Conservation (phyloP, 2,888 invertebrate species). For the Lomographa bimaculata region DNA sequence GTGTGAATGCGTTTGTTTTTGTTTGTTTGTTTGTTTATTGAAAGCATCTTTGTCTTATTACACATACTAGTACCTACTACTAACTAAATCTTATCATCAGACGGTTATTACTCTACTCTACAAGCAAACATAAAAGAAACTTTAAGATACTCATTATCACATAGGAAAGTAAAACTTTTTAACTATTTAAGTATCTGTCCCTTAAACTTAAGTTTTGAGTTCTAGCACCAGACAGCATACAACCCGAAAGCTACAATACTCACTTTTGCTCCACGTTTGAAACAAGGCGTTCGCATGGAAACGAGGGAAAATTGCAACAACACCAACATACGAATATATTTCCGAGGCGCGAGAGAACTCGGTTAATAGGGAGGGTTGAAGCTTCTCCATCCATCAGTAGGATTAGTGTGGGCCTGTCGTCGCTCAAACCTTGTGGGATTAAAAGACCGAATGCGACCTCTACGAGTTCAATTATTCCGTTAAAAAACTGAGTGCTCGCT, state of each 20-base stretch:
- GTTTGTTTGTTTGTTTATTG: too few species aligned
- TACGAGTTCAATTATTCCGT: slow-evolving; percentile 47
- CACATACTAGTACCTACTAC: too few species aligned
- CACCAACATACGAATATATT: slow-evolving; percentile 21
- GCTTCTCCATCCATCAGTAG: slow-evolving; percentile 50
- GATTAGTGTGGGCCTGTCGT: slow-evolving; percentile 50
- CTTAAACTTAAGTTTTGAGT: too few species aligned
- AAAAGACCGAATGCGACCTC: slow-evolving; percentile 41
- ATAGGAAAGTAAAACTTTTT: too few species aligned
- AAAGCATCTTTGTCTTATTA: too few species aligned
- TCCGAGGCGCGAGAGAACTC: slow-evolving; percentile 28
- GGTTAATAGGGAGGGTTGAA: slow-evolving; percentile 39
- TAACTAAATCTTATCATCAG: too few species aligned
- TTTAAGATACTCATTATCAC: too few species aligned
- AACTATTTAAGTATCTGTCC: too few species aligned
- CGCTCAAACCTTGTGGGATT: slow-evolving; percentile 51
- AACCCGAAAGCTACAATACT: slow-evolving; percentile 4
- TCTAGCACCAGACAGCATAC: too few species aligned
- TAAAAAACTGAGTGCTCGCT: slow-evolving; percentile 37
- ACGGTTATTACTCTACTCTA: too few species aligned
- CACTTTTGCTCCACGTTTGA: slow-evolving; percentile 14
- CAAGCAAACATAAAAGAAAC: too few species aligned
- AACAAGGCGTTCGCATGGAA: slow-evolving; percentile 20
- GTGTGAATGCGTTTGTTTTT: too few species aligned
- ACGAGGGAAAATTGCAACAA: slow-evolving; percentile 25